Evolutionary conservation across 2,888 invertebrate species (phyloP).

Genomic region (Psylliodes chrysocephalus): DNA sequence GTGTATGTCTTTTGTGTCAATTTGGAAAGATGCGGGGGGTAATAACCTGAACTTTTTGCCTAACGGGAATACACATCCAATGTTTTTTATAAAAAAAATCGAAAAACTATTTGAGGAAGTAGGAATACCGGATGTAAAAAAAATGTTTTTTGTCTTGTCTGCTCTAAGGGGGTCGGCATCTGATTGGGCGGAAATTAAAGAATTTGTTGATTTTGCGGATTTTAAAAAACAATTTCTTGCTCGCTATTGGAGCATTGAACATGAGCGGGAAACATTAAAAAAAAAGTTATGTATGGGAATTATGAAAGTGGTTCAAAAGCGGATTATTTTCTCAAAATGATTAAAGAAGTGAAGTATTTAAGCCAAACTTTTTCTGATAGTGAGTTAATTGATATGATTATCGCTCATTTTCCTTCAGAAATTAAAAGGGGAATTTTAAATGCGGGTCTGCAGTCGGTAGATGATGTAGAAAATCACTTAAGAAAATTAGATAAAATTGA

Average conservation of each 20-base stretch:
- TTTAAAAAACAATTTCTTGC: constrained; percentile 25
- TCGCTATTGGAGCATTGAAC: constrained; percentile 31
- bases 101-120: constrained; percentile 22
- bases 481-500: constrained; percentile 25
- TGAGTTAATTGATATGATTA: constrained; percentile 18
- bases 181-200: constrained; percentile 29
- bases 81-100: constrained; percentile 30
- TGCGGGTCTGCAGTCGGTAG: constrained; percentile 24
- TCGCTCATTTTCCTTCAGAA: constrained; percentile 32
- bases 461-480: constrained; percentile 36
- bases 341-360: constrained; percentile 28
- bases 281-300: constrained; percentile 18
- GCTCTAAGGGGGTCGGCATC: constrained; percentile 31
- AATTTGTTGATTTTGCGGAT: constrained; percentile 17
- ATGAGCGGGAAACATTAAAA: constrained; percentile 27
- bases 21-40: constrained; percentile 11
- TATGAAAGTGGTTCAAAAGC: too few relatives aligned
- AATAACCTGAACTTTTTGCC: constrained; percentile 8
- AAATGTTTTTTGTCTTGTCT: constrained; percentile 10
- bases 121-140: constrained; percentile 22
- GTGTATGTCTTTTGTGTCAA: neutral
- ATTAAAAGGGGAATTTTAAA: constrained; percentile 33
- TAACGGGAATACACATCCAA: constrained; percentile 21
- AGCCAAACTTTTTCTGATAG: constrained; percentile 14
- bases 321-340: too few relatives aligned